phyloP scores from a whole-genome alignment of 2,113 vertebrate species.

The Dunckerocampus dactyliophorus region DNA sequence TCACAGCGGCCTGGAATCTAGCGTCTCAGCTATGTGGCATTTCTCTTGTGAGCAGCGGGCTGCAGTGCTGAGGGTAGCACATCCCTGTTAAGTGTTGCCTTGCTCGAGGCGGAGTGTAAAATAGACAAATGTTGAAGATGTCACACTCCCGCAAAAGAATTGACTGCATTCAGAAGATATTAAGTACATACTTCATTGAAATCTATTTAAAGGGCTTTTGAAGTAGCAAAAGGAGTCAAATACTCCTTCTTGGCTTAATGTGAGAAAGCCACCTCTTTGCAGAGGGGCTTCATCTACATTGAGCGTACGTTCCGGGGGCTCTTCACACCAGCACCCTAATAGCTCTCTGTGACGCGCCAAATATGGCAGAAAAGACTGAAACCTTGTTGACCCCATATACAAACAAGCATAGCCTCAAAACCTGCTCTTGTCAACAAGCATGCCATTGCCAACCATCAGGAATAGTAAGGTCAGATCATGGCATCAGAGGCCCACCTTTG shows the following conservation, averaged over 20 bases:
- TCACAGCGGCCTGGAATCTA: slow-evolving; percentile 68
- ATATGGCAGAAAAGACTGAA: slow-evolving; percentile 68
- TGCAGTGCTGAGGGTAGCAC: slow-evolving; percentile 64
- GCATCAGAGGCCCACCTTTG: slow-evolving; percentile 13
- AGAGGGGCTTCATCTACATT: slow-evolving; percentile 47
- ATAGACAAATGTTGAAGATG: slow-evolving; percentile 24
- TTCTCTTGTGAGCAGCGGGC: slow-evolving; percentile 70
- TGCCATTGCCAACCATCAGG: slow-evolving; percentile 26
- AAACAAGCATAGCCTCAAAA: slow-evolving; percentile 44
- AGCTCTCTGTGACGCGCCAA: slow-evolving; percentile 65
- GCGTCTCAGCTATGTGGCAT: slow-evolving; percentile 70
- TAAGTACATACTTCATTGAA: slow-evolving; percentile 4
- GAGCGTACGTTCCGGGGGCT: slow-evolving; percentile 59
- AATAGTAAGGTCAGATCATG: slow-evolving; percentile 1
- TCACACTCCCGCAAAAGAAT: neutral
- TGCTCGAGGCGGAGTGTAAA: slow-evolving; percentile 45
- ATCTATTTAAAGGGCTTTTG: neutral
- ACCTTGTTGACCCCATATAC: slow-evolving; percentile 50
- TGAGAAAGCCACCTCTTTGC: neutral
- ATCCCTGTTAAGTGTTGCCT: slow-evolving; percentile 70
- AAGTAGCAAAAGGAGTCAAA: slow-evolving; percentile 3
- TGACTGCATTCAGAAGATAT: neutral
- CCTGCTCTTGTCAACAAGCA: slow-evolving; percentile 28
- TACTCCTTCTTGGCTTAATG: neutral
- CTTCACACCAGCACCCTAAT: slow-evolving; percentile 70